Evolutionary conservation across 37 sponge, comb jelly and placozoan species (phyloP).

Genomic region (Crambe crambe): DNA sequence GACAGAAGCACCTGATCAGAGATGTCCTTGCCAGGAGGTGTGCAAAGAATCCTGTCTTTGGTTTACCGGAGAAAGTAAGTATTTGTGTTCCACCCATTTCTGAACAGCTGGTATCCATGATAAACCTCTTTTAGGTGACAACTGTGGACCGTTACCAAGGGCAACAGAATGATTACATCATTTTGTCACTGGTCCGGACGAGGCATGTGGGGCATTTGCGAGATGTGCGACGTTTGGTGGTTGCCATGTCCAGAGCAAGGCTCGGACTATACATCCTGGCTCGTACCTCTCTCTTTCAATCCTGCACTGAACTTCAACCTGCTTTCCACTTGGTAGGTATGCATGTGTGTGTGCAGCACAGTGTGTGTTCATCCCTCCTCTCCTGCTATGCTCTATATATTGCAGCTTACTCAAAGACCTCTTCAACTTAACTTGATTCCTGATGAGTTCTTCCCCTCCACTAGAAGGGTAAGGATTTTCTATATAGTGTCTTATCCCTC

Average conservation of each 20-base stretch:
- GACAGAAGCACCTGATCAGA: constrained; percentile 98
- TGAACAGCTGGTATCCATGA: background rate
- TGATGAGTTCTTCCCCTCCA: constrained; percentile 79
- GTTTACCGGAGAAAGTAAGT: constrained; percentile 78
- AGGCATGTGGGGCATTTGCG: constrained; percentile 92
- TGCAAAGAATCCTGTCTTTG: constrained; percentile 95
- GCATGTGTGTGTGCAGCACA: background rate
- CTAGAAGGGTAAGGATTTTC: constrained; percentile 57
- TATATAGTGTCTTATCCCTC: background rate
- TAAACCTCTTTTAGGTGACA: constrained; percentile 69
- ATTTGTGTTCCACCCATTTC: no score
- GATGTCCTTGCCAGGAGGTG: constrained; percentile 94
- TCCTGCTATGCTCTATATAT: background rate
- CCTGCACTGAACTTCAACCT: constrained; percentile 95
- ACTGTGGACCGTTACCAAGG: constrained; percentile 99
- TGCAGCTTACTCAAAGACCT: constrained; percentile 81
- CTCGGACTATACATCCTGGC: constrained; percentile 96
- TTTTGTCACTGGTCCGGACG: constrained; percentile 96
- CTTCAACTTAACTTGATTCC: constrained; percentile 79
- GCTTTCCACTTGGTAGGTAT: constrained; percentile 84
- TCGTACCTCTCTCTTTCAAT: constrained; percentile 82
- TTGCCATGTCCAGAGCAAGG: constrained; percentile 98
- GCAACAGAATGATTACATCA: constrained; percentile 99
- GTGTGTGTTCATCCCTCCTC: background rate
- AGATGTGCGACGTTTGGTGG: constrained; percentile 96